These are phyloP conservation scores for Oreohelix idahoensis DNA, from an alignment of 1,140 invertebrate genomes.

Conservation along the genomic window DNA sequence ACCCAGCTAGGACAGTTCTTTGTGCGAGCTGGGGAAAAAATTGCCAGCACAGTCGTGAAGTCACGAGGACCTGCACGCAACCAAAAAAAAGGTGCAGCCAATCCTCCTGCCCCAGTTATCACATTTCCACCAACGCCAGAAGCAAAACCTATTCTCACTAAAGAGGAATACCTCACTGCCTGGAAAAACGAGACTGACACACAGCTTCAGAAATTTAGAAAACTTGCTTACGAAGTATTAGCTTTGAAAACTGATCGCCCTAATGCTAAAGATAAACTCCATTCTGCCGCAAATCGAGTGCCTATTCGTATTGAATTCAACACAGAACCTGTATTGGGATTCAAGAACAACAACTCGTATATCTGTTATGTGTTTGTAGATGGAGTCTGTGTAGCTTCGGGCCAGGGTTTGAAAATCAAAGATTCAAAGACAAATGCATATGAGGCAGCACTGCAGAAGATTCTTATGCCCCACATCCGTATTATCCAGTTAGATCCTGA, in stretches of 20 bases:
- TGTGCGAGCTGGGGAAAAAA: too few relatives aligned
- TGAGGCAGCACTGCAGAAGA: constrained; percentile 52
- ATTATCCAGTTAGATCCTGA: constrained; percentile 49
- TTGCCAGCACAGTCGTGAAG: too few relatives aligned
- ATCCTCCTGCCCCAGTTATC: neutral
- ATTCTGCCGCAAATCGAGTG: constrained; percentile 42
- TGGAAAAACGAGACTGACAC: constrained; percentile 25
- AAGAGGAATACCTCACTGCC: constrained; percentile 2
- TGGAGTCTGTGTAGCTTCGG: constrained; percentile 45
- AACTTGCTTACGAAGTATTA: constrained; percentile 40
- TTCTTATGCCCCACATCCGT: constrained; percentile 49
- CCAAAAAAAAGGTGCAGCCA: neutral
- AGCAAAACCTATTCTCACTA: constrained; percentile 8
- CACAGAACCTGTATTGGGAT: constrained; percentile 25
- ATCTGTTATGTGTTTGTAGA: constrained; percentile 53
- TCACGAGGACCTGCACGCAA: too few relatives aligned
- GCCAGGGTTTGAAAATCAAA: constrained; percentile 52
- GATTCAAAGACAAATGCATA: constrained; percentile 60
- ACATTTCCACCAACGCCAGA: neutral
- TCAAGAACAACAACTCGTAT: constrained; percentile 41
- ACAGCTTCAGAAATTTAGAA: constrained; percentile 32
- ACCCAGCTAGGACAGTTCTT: too few relatives aligned
- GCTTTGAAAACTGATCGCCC: constrained; percentile 39
- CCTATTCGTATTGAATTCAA: constrained; percentile 17
- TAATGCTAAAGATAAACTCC: constrained; percentile 42